Percentiles rank a stretch among this genome's conserved stretches.
Conservation (phyloP, 2,113 vertebrate genomes). For the Nymphicus hollandicus region DNA sequence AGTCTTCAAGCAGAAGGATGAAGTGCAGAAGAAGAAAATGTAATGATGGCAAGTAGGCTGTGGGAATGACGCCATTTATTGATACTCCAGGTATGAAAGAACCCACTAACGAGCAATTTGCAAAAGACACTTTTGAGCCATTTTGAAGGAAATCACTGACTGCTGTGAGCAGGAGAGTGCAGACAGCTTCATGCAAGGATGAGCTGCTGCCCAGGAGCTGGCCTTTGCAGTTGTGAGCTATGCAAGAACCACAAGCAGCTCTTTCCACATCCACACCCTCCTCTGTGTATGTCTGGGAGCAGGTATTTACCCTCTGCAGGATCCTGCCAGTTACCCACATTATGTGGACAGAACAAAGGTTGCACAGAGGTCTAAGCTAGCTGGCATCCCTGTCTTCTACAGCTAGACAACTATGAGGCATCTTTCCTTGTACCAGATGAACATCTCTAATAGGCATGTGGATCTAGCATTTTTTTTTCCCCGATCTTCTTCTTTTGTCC, state of each 20-base stretch:
- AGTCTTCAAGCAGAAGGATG: background rate
- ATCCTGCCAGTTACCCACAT: background rate
- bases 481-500: background rate
- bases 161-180: background rate
- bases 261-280: background rate
- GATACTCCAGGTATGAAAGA: background rate
- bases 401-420: background rate
- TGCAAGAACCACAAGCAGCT: background rate
- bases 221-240: background rate
- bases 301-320: background rate
- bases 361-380: background rate
- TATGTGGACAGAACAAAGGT: background rate
- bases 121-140: background rate
- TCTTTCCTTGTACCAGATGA: background rate
- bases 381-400: background rate
- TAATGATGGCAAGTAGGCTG: background rate
- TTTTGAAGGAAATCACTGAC: background rate
- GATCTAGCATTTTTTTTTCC: background rate
- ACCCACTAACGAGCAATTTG: background rate
- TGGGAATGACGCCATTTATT: background rate
- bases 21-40: background rate
- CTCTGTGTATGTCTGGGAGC: background rate
- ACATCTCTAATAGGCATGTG: background rate
- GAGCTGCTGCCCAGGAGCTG: background rate
- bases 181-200: rapidly evolving